Base-by-base conservation (phyloP, 2,113 vertebrate genomes). In the Dryoscopus gambensis region DNA sequence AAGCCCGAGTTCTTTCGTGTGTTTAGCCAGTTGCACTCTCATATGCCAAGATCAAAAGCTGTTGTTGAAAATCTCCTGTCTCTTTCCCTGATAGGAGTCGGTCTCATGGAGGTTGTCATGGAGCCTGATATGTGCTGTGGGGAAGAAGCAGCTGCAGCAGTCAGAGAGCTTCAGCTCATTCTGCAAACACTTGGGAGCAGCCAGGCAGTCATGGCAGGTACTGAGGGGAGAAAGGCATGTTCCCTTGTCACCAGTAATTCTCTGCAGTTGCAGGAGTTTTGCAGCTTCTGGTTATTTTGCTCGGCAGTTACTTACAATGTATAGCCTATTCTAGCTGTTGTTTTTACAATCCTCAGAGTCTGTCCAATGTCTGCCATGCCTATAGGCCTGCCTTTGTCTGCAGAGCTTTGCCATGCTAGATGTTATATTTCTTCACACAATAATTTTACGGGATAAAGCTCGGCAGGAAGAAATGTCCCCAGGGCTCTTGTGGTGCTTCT, bases 61-160 rank as follows among this genome's bases (percentile, higher is more conserved):
- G 0, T 50, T 74, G 64, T 68, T 86, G 44, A 85, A 74, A 93
- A 88, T 97, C 84, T 96, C 68, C 68, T 62, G 17, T 80, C 53
- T 95, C 28, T 73, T 85, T 89, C 44, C 93, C 56, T 93, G 94
- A 64, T 84, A 99, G 99, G 99, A 94, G 98, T 99, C 1, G 99
- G 99, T 90, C 99, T 99, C 92, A 99, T 99, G 98, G 99, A 99
- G 98, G 97, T 99, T 98, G 99, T 99, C 97, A 99, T 99, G 99
- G 99, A 99, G 97, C 99, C 99, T 6, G 99, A 99, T 96, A 98
- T 99, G 99, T 98, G 98, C 97, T 99, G 99, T 95, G 99, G 99
- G 88, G 98, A 99, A 94, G 99, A 99, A 97, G 99, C 99, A 10
- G 99, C 99, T 37, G 98, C 98, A 35, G 99, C 99, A 28, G 98